These are phyloP conservation scores for Euschistus heros DNA, from an alignment of 1,140 invertebrate species.

Conservation along the genomic window DNA sequence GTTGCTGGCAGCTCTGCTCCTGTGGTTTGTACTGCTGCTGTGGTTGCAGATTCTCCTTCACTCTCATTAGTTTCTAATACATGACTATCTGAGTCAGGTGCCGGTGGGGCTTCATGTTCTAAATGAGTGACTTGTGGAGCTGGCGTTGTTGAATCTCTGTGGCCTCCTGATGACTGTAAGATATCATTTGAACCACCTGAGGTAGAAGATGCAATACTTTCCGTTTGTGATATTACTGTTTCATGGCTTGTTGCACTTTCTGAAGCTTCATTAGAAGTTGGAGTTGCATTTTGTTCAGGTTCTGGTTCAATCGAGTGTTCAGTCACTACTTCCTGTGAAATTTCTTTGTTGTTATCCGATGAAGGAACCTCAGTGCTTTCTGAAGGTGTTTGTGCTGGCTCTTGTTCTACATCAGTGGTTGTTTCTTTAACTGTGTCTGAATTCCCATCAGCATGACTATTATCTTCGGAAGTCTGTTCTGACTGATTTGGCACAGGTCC, in stretches of 20 bases:
- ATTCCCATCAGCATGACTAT: not conserved
- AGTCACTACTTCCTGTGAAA: no score
- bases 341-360: no score
- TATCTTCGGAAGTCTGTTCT: not conserved
- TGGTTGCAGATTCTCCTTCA: slow-evolving; percentile 23
- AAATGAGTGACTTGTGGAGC: slow-evolving; percentile 12
- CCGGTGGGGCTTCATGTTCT: slow-evolving; percentile 4
- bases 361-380: not conserved
- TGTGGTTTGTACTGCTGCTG: slow-evolving; percentile 16
- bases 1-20: not conserved
- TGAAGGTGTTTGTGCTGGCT: not conserved
- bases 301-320: no score
- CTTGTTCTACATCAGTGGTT: not conserved
- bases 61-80: slow-evolving; percentile 27
- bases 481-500: slow-evolving; percentile 11
- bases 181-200: no score
- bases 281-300: no score
- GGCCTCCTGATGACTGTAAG: slow-evolving; percentile 15
- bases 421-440: not conserved
- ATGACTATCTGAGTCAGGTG: slow-evolving; percentile 20
- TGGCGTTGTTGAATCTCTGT: slow-evolving; percentile 15
- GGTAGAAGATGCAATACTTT: no score
- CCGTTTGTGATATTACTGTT: no score
- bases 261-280: no score
- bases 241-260: no score